A percentile compares a stretch with the other conserved stretches of the same genome.
Conservation (phyloP, 2,888 invertebrate species). For the Drosophila melanosoma region DNA sequence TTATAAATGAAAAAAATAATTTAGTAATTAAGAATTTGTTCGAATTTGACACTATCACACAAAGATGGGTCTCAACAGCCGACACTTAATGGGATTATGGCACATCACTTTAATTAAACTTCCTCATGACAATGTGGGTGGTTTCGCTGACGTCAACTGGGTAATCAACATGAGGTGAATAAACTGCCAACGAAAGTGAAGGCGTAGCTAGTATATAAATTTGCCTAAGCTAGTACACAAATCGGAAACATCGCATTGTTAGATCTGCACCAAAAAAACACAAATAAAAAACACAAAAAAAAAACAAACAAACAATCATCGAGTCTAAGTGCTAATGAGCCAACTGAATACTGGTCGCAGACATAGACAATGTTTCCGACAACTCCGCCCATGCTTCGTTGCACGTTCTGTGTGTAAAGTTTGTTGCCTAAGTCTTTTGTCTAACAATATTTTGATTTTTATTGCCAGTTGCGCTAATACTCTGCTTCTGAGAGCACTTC, state of each 20-base stretch:
- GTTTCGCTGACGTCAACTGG: slow-evolving; percentile 55
- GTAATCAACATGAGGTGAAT: slow-evolving; percentile 59
- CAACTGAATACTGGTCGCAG: slow-evolving; percentile 41
- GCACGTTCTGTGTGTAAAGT: slow-evolving; percentile 66
- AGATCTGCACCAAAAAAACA: slow-evolving; percentile 36
- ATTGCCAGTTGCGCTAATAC: slow-evolving; percentile 3
- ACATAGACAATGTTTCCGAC: slow-evolving; percentile 25
- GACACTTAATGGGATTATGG: not conserved
- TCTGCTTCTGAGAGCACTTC: not conserved
- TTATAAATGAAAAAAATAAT: not conserved
- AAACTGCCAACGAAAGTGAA: slow-evolving; percentile 71
- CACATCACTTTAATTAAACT: slow-evolving; percentile 23
- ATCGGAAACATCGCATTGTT: slow-evolving; percentile 28
- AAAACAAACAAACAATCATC: slow-evolving; percentile 15
- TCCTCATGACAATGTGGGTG: slow-evolving; percentile 59
- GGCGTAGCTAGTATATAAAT: slow-evolving; percentile 37
- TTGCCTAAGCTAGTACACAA: slow-evolving; percentile 6
- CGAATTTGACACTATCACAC: not conserved
- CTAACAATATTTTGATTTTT: slow-evolving; percentile 25
- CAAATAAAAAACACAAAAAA: slow-evolving; percentile 20
- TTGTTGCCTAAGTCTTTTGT: slow-evolving; percentile 74
- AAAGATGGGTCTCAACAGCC: not conserved
- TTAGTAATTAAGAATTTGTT: not conserved
- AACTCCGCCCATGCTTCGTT: slow-evolving; percentile 56
- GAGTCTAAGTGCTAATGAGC: slow-evolving; percentile 76